Evolutionary conservation across 2,888 invertebrate genomes (phyloP), one percentile per base, ranked within the genome.

Genomic region (Anticlea derivata): DNA sequence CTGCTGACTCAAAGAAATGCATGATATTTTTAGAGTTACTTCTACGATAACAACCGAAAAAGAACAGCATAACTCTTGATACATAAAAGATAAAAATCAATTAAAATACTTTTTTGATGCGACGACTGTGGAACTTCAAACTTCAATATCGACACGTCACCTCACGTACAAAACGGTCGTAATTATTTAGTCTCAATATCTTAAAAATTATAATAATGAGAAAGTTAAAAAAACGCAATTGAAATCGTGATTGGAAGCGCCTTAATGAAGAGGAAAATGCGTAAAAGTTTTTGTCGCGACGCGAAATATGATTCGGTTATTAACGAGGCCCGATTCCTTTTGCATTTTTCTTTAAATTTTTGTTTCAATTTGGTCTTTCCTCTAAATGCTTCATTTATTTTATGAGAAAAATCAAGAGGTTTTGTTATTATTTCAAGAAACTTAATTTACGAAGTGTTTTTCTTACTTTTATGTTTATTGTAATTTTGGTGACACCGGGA

Each of bases 251-350:
- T 17, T 33, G 38, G 17, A 38, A 7, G 5, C n/a, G 8, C 27
- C 26, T 5, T 27, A 39, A 31, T 24, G 39, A 44, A 26, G 23
- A 24, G 12, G n/a, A 31, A 29, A 31, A 12, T 31, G n/a, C 7
- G 31, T 1, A 3, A 17, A 31, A 31, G 13, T 31, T n/a, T 30
- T 40, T 17, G 2, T 17, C 6, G 20, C 13, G 26, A 26, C 31
- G 6, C 27, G 37, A 40, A 57, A 45, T 39, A 56, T 12, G 8
- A 45, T 22, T 57, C 29, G 23, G 45, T 46, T 60, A 55, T 60
- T 51, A 54, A 51, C 51, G 54, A 60, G 57, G 10, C 7, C 7
- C 27, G 41, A 26, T 27, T 10, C 10, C n/a, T 27, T 26, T 41
- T 23, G 24, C 23, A 29, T 24, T 46, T 46, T 38, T 46, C 23